Percentiles rank a stretch among this genome's conserved stretches.
phyloP scores from a whole-genome alignment of 2,113 vertebrate species.

The Microcebus lehilahytsara region DNA sequence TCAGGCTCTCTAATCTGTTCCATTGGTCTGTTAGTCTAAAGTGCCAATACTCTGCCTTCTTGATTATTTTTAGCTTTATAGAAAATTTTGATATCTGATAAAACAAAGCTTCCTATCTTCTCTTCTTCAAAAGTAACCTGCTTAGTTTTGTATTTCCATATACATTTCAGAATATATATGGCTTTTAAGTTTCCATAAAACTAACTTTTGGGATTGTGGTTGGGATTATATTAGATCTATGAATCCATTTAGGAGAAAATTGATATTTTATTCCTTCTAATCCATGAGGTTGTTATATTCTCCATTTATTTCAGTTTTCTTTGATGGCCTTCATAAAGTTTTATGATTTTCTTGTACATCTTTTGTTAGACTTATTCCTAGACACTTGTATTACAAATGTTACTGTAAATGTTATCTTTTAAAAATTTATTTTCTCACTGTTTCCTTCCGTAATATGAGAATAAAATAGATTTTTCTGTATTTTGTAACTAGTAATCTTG shows the following conservation, averaged over 20 bases:
- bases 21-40: neutral
- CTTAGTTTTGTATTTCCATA: neutral
- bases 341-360: neutral
- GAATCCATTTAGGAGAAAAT: neutral
- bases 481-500: neutral
- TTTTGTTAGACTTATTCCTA: constrained; percentile 21
- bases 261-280: neutral
- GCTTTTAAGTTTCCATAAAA: constrained; percentile 5
- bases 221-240: neutral
- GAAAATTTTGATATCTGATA: neutral
- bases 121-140: neutral
- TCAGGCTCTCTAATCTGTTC: neutral
- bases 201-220: neutral
- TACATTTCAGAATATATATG: neutral
- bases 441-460: neutral
- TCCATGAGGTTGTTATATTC: neutral
- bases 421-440: neutral
- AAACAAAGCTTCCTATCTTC: neutral
- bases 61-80: constrained; percentile 18
- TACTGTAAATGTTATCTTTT: neutral
- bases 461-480: neutral
- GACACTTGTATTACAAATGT: neutral
- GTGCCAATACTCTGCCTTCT: neutral
- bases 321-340: neutral
- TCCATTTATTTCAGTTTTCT: neutral